Evolutionary conservation across 2,113 vertebrate species (phyloP), one percentile per base, ranked within the genome.

Genomic region (Chrysemys picta): DNA sequence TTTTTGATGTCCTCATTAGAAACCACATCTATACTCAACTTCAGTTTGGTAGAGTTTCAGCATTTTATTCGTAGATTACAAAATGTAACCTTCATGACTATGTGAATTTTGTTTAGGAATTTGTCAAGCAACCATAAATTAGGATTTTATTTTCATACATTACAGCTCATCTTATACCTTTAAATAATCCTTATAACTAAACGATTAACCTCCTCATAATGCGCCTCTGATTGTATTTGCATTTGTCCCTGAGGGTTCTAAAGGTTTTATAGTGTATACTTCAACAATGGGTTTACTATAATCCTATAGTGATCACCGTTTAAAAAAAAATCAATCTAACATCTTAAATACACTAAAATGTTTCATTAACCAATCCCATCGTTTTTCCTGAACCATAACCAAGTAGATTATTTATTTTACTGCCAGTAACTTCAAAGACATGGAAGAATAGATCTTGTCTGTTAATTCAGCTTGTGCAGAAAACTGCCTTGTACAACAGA

Each of bases 121-220:
- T 42, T 95, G 76, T 52, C 83, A 92, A 86, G 53, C 13, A 91
- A 45, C 21, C 8, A 38, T 92, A 91, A 1, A 81, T 79, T 21
- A 82, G 25, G 80, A 94, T 82, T 93, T 91, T 90, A 90, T 94
- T 92, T 81, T 91, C 49, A 80, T 62, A 75, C 47, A 89, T 80
- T 95, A 69, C 5, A 91, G 42, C 50, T 91, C 8, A 75, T 89
- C 79, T 97, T 90, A 93, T 90, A 82, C 17, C 16, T 72, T 94
- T 84, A 93, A 42, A 93, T 91, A 93, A 93, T 76, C 4, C 45
- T 50, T 87, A 17, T 83, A 75, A 92, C 93, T 90, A 90, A 96
- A 96, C 84, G 35, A 45, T 19, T 87, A 47, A 91, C 65, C 6
- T 83, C 89, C 45, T 88, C 57, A 95, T 78, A 87, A 35, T 79